phyloP scores from a whole-genome alignment of 2,797 vertebrate genomes.

The Nothura maculosa region DNA sequence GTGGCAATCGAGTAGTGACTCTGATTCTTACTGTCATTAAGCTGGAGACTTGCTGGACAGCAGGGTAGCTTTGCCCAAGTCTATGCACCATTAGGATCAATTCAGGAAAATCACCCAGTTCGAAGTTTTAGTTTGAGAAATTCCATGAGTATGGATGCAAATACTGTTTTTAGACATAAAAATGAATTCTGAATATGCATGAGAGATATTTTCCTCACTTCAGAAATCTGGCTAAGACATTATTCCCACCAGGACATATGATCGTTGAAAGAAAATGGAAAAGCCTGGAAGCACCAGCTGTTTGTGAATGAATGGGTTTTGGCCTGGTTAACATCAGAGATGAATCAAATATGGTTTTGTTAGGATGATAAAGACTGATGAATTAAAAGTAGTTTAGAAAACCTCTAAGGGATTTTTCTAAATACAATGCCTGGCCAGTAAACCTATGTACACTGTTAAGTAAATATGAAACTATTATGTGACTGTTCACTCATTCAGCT shows the following conservation, averaged over 20 bases:
- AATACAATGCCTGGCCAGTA: not conserved
- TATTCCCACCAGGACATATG: constrained; percentile 56
- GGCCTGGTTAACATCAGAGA: constrained; percentile 59
- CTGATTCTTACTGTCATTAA: not conserved
- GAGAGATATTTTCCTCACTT: constrained; percentile 31
- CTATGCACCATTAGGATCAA: not conserved
- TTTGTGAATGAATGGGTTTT: constrained; percentile 69
- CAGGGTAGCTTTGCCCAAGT: not conserved
- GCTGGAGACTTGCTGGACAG: not conserved
- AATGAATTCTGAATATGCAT: constrained; percentile 45
- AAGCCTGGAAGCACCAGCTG: constrained; percentile 59
- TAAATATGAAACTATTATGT: not conserved
- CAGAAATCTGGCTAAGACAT: constrained; percentile 60
- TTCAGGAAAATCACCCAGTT: not conserved
- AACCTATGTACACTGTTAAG: not conserved
- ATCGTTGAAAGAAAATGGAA: constrained; percentile 68
- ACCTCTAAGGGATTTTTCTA: constrained; percentile 31
- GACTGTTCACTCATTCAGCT: not conserved
- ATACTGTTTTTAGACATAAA: not conserved
- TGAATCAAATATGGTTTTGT: constrained; percentile 63
- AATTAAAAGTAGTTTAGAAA: constrained; percentile 61
- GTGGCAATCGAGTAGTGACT: not conserved
- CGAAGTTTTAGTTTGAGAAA: not conserved
- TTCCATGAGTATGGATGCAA: not conserved
- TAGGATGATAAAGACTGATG: constrained; percentile 45